Evolutionary conservation across 2,797 vertebrate species (phyloP).

Genomic region (Dipus sagitta): DNA sequence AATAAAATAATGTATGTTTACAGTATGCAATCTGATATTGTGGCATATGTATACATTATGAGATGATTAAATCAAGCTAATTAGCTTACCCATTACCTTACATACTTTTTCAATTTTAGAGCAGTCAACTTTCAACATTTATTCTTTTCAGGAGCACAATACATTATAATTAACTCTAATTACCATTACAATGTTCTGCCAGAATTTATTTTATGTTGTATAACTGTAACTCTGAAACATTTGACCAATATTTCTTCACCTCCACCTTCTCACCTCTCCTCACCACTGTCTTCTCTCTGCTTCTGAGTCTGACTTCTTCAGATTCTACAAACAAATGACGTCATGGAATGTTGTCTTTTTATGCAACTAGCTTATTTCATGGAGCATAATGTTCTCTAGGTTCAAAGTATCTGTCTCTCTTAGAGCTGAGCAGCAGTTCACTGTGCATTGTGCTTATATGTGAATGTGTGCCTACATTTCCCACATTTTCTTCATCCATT

Average conservation of each 20-base stretch:
- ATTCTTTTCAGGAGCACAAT: not conserved
- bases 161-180: not conserved
- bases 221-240: not conserved
- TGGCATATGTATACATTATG: not conserved
- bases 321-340: not conserved
- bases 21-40: not conserved
- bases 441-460: not conserved
- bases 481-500: not conserved
- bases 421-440: not conserved
- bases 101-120: not conserved
- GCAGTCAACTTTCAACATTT: not conserved
- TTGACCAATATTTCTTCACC: not conserved
- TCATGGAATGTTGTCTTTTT: not conserved
- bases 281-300: not conserved
- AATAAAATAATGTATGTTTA: conserved; percentile 8
- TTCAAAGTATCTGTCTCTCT: not conserved
- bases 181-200: not conserved
- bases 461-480: not conserved
- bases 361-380: not conserved
- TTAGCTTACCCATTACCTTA: not conserved
- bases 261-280: not conserved
- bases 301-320: not conserved
- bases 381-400: not conserved
- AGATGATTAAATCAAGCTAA: conserved; percentile 27
- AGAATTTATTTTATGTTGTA: not conserved